phyloP scores from a whole-genome alignment of 2,888 invertebrate species.

The Pyrrhia umbra region DNA sequence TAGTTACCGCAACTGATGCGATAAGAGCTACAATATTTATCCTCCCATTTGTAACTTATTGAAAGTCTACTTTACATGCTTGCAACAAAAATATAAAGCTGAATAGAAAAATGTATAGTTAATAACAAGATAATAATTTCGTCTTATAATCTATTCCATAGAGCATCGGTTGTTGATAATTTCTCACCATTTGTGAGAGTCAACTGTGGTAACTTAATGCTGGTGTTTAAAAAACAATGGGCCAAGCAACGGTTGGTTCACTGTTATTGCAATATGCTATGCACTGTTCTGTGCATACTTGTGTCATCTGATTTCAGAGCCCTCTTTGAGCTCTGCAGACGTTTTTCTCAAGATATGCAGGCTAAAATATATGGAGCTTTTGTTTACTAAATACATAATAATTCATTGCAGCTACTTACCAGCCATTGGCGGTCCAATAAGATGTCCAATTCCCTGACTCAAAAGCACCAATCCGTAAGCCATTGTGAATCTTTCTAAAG shows the following conservation, averaged over 20 bases:
- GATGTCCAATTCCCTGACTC: constrained; percentile 97
- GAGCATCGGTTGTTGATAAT: constrained; percentile 16
- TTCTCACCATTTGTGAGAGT: constrained; percentile 2
- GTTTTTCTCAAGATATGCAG: background rate
- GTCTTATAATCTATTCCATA: too few species aligned
- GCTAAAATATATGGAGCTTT: too few species aligned
- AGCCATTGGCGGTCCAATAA: constrained; percentile 98
- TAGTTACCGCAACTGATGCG: constrained; percentile 38
- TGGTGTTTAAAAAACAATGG: constrained; percentile 45
- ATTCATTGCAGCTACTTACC: constrained; percentile 91
- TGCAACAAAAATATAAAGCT: background rate
- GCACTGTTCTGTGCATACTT: background rate
- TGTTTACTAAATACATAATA: too few species aligned
- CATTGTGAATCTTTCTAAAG: constrained; percentile 97
- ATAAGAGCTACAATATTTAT: constrained; percentile 38
- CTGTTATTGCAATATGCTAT: constrained; percentile 19
- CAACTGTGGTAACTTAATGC: constrained; percentile 11
- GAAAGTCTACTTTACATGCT: background rate
- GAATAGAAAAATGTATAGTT: background rate
- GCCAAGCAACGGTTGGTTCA: constrained; percentile 11
- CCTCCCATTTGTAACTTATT: constrained; percentile 9
- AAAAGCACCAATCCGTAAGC: constrained; percentile 97
- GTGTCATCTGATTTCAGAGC: background rate
- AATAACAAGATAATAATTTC: too few species aligned
- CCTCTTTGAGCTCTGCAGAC: background rate